phyloP scores from a whole-genome alignment of 2,797 vertebrate species.

The Coregonus ussuriensis region DNA sequence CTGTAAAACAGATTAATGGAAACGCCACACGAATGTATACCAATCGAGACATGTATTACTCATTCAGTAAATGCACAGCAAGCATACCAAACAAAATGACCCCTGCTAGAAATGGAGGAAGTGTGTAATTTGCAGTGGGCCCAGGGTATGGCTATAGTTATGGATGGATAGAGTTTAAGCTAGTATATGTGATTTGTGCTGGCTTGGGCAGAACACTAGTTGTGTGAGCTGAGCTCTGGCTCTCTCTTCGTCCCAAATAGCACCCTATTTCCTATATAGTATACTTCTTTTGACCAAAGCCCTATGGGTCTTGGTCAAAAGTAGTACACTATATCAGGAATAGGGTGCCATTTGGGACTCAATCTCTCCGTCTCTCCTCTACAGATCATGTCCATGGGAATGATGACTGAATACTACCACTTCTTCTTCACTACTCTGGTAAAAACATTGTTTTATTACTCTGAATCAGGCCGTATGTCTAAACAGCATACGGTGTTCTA shows the following conservation, averaged over 20 bases:
- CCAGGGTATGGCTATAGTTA: conserved; percentile 9
- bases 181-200: conserved; percentile 18
- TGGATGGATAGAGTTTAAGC: not conserved
- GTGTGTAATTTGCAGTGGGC: conserved; percentile 17
- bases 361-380: not conserved
- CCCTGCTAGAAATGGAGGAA: conserved; percentile 25
- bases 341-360: too few relatives aligned
- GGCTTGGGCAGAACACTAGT: conserved; percentile 15
- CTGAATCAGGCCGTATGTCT: too few relatives aligned
- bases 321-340: too few relatives aligned
- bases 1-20: conserved; percentile 26
- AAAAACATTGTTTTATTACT: conserved; percentile 56
- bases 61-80: conserved; percentile 26
- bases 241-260: too few relatives aligned
- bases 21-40: too few relatives aligned
- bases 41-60: conserved; percentile 24
- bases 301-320: too few relatives aligned
- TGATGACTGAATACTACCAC: conserved; percentile 99
- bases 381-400: conserved; percentile 91
- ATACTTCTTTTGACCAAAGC: too few relatives aligned
- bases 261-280: too few relatives aligned
- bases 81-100: conserved; percentile 30
- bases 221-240: not conserved
- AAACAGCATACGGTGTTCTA: too few relatives aligned
- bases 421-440: conserved; percentile 99